phyloP scores from a whole-genome alignment of 2,888 invertebrate genomes.

The Chymomyza caudatula region DNA sequence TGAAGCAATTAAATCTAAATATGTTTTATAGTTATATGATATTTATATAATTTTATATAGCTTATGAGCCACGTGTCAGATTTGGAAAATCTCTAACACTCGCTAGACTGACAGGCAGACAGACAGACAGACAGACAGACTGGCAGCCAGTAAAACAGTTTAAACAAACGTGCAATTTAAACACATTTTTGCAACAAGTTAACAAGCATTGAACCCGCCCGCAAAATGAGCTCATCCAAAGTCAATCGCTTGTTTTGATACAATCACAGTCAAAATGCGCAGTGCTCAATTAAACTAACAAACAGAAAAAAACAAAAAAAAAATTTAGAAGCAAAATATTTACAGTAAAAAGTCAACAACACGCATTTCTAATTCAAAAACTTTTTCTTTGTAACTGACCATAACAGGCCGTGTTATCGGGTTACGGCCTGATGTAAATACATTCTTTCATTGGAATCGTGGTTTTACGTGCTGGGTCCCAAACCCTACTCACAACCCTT shows the following conservation, averaged over 20 bases:
- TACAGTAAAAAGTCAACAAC: conserved; percentile 16
- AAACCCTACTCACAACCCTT: too few relatives aligned
- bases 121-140: not conserved
- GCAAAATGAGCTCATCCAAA: conserved; percentile 55
- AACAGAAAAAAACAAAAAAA: conserved; percentile 9
- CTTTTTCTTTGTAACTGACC: too few relatives aligned
- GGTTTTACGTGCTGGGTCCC: too few relatives aligned
- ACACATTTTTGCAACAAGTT: conserved; percentile 35
- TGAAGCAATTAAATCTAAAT: not conserved
- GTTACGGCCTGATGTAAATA: too few relatives aligned
- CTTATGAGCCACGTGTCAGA: not conserved
- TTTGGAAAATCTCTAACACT: not conserved
- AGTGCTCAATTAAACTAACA: conserved; percentile 28
- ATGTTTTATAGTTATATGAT: not conserved
- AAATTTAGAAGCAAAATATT: not conserved
- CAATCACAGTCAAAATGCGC: conserved; percentile 11
- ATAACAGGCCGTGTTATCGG: too few relatives aligned
- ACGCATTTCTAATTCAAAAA: too few relatives aligned
- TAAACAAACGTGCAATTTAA: conserved; percentile 45
- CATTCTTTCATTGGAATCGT: too few relatives aligned
- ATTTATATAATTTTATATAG: not conserved
- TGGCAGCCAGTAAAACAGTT: not conserved
- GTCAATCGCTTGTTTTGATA: not conserved
- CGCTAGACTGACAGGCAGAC: not conserved
- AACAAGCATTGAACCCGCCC: not conserved